Evolutionary conservation across 2,797 vertebrate species (phyloP).

Genomic region (Cyclura pinguis): DNA sequence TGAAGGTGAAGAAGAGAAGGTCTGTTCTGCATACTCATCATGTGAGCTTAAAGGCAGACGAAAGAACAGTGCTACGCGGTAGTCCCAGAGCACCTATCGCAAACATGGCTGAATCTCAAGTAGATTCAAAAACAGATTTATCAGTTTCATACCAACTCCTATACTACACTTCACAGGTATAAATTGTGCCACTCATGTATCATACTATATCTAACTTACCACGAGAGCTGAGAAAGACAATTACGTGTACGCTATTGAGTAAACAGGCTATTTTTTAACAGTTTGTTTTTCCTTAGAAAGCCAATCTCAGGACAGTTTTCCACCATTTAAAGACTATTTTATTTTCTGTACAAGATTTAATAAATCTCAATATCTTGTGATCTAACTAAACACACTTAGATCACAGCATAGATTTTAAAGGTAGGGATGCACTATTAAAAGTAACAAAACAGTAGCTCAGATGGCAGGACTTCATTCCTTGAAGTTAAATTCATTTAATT

Average conservation of each 20-base stretch:
- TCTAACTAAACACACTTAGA: neutral
- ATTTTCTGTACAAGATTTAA: neutral
- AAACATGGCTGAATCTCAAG: too few species aligned
- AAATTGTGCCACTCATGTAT: neutral
- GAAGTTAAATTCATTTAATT: constrained; percentile 3
- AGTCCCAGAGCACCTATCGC: neutral
- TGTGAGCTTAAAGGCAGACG: neutral
- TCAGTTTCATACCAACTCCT: neutral
- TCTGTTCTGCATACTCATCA: neutral
- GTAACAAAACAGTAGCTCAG: neutral
- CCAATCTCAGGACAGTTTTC: too few species aligned
- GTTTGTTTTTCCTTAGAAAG: too few species aligned
- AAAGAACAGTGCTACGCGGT: neutral
- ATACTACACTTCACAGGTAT: neutral
- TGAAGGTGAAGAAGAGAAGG: neutral
- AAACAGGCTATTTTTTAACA: too few species aligned
- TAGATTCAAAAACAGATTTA: neutral
- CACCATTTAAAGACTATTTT: neutral
- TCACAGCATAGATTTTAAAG: neutral
- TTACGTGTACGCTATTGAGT: too few species aligned
- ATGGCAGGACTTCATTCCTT: neutral
- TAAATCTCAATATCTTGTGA: neutral
- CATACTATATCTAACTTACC: too few species aligned
- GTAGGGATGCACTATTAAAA: neutral
- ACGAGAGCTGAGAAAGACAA: too few species aligned